Conservation (phyloP, 2,888 invertebrate species). For the Lycophotia porphyrea region DNA sequence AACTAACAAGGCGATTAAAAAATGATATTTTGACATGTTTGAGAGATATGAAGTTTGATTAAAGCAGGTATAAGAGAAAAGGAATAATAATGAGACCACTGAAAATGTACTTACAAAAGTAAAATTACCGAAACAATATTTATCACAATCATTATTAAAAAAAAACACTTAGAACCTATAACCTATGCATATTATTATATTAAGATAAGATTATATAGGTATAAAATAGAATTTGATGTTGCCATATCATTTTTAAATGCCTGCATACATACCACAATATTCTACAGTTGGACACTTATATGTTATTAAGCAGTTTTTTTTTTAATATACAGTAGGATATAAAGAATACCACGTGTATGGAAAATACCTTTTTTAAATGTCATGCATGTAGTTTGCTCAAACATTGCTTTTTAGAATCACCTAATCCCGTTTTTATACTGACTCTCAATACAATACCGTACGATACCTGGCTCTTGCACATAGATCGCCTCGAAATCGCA, state of each 20-base stretch:
- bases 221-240: slow-evolving; percentile 46
- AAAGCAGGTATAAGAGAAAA: not conserved
- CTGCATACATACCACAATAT: slow-evolving; percentile 24
- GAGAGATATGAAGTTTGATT: slow-evolving; percentile 12
- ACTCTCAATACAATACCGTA: not conserved
- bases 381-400: not conserved
- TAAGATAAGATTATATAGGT: slow-evolving; percentile 9
- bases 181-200: slow-evolving; percentile 4
- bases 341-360: slow-evolving; percentile 2
- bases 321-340: not conserved
- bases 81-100: slow-evolving; percentile 51
- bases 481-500: not conserved
- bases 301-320: slow-evolving; percentile 32
- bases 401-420: not conserved
- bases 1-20: not conserved
- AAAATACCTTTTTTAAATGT: slow-evolving; percentile 9
- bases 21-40: not conserved
- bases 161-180: slow-evolving; percentile 26
- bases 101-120: slow-evolving; percentile 30
- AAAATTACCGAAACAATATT: slow-evolving; percentile 31
- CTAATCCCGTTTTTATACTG: not conserved
- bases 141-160: slow-evolving; percentile 38
- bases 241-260: slow-evolving; percentile 29
- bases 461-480: not conserved
- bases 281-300: slow-evolving; percentile 17